phyloP scores from a whole-genome alignment of 1,140 invertebrate genomes.

The Metaphire vulgaris region DNA sequence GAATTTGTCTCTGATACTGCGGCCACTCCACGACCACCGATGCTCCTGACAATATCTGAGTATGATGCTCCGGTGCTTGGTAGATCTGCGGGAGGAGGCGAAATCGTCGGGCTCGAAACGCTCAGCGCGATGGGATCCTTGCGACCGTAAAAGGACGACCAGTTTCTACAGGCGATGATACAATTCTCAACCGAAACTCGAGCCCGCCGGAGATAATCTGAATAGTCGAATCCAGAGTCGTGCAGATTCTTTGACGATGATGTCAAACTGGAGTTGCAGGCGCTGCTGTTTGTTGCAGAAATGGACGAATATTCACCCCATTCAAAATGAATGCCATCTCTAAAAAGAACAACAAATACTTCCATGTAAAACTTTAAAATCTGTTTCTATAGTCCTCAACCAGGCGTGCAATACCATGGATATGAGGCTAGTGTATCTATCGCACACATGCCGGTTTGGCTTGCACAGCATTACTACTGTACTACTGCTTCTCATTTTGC shows the following conservation, averaged over 20 bases:
- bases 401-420: too few relatives aligned
- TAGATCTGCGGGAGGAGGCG: background rate
- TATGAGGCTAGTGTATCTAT: too few relatives aligned
- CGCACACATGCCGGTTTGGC: too few relatives aligned
- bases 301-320: too few relatives aligned
- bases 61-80: background rate
- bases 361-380: too few relatives aligned
- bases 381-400: too few relatives aligned
- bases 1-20: background rate
- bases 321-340: too few relatives aligned
- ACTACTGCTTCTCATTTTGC: too few relatives aligned
- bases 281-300: background rate
- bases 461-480: too few relatives aligned
- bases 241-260: background rate
- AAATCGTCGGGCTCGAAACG: background rate
- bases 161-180: background rate
- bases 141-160: background rate
- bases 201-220: background rate
- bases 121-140: background rate
- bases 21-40: background rate
- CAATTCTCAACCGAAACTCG: background rate
- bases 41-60: background rate
- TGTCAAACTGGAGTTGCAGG: background rate
- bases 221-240: background rate
- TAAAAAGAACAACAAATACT: too few relatives aligned